Evolutionary conservation across 1,140 invertebrate species (phyloP).

Genomic region (Diorhabda carinulata): DNA sequence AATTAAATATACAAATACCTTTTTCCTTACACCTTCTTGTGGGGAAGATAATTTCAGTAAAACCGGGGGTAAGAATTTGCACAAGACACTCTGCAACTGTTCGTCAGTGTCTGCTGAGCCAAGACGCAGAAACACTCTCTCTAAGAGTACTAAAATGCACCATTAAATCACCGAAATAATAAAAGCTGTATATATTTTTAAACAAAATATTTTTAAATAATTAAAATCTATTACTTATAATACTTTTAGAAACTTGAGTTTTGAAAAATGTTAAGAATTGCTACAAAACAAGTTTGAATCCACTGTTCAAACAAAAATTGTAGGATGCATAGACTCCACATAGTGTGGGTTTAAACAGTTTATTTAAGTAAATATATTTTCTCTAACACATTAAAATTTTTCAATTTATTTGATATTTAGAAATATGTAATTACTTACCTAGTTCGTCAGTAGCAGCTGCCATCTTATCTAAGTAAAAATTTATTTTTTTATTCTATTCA

Average conservation of each 20-base stretch:
- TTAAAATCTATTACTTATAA: not conserved
- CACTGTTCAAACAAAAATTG: no score
- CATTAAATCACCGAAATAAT: slow-evolving; percentile 3
- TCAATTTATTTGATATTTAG: no score
- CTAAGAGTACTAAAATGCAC: slow-evolving; percentile 66
- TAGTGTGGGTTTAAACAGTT: no score
- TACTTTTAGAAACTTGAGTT: not conserved
- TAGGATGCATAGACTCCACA: no score
- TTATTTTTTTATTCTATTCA: not conserved
- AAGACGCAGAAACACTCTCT: slow-evolving; percentile 83
- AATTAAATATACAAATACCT: slow-evolving; percentile 51
- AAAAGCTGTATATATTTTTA: not conserved
- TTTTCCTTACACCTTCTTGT: slow-evolving; percentile 79
- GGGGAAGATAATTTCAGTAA: slow-evolving; percentile 82
- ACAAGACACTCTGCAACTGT: slow-evolving; percentile 75
- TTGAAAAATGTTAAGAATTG: no score
- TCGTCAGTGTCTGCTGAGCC: slow-evolving; percentile 86
- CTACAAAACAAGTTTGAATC: no score
- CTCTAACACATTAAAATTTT: no score
- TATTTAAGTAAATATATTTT: no score
- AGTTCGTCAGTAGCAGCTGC: slow-evolving; percentile 53
- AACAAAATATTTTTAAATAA: slow-evolving; percentile 3
- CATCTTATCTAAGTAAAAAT: slow-evolving; percentile 38
- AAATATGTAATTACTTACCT: slow-evolving; percentile 43
- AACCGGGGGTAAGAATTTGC: slow-evolving; percentile 84